Evolutionary conservation across 2,888 invertebrate species (phyloP), one percentile per base, ranked within the genome.

Genomic region (Apotomis turbidana): DNA sequence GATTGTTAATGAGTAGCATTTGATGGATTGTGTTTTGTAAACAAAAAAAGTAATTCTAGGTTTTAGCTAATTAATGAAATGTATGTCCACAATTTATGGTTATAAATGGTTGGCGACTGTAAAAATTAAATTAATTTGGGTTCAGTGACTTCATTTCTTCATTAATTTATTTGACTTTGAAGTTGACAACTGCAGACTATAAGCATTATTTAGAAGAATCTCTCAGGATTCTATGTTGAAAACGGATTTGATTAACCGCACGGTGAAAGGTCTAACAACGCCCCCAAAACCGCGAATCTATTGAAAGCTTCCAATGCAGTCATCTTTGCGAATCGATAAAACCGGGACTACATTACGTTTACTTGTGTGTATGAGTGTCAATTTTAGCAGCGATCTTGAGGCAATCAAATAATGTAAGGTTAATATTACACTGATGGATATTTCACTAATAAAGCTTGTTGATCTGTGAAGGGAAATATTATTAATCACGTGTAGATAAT

Each of bases 291-390:
- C 70, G 73, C 70, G 75, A 76, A 76, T 79, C 76, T 79, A 52
- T 54, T 46, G 66, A 58, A 74, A n/a, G 69, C 57, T 60, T 66
- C 60, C 57, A 27, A 52, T 41, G 63, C 55, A n/a, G 52, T 74
- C 63, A 46, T 69, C 62, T 78, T 76, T 76, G 62, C 72, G 68
- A 81, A 80, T 82, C 82, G 75, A 81, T 82, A 80, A 76, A 76
- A 78, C 75, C 73, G 76, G 67, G 75, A 74, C 71, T 74, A 74
- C 76, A 73, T 74, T 70, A 69, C 55, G 55, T 41, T 51, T 59
- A 74, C 74, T 75, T 15, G 51, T 69, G 67, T 72, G 55, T 64
- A 63, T 73, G 60, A 59, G 60, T 67, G 69, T 75, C 59, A 62
- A 54, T 38, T 64, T 61, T 54, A 36, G 69, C 61, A 72, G 51